Base-by-base conservation (phyloP, 2,113 vertebrate genomes). In the Scalopus aquaticus region DNA sequence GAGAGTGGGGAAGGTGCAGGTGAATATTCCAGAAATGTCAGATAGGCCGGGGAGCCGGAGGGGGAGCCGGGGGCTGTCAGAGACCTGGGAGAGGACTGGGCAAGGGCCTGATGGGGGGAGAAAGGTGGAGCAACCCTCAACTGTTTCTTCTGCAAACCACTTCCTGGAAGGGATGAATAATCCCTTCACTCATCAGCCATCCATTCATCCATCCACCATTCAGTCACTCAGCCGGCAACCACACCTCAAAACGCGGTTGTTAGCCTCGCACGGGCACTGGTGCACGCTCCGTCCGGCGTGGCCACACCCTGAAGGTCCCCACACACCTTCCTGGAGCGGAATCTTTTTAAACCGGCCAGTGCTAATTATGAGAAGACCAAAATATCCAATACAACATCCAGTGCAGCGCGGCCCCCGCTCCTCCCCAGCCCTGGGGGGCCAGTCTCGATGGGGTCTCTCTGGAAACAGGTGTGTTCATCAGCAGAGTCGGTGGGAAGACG, bases 261-360 rank as follows among this genome's bases (percentile, higher is more conserved):
- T 64, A 6, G 58, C 51, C 32, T 17, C 0, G 0, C 37, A 0
- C 26, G 20, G 35, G n/a, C n/a, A n/a, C n/a, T n/a, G n/a, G n/a
- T n/a, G n/a, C n/a, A n/a, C n/a, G n/a, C n/a, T n/a, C 44, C 32
- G 12, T 56, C 9, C 58, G 76, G 46, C 51, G n/a, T 19, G 51
- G 70, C 28, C 35, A 35, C 30, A 20, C 77, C 22, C 44, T 10
- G 15, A 54, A 90, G 62, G 7, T 7, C 4, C 20, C 30, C 62
- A 39, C 58, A n/a, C 35, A 39, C 13, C 67, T 94, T 81, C 73
- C 4, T 80, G 58, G 39, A 39, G 78, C 39, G 9, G 20, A 56
- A 62, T 77, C 9, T 88, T 49, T 88, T 56, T 35, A 49, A 78
- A 78, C 78, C 90, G 32, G 30, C 0, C 2, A 56, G 42, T 54